Evolutionary conservation across 2,888 invertebrate species (phyloP), one percentile per base, ranked within the genome.

Genomic region (Portevinia maculata): DNA sequence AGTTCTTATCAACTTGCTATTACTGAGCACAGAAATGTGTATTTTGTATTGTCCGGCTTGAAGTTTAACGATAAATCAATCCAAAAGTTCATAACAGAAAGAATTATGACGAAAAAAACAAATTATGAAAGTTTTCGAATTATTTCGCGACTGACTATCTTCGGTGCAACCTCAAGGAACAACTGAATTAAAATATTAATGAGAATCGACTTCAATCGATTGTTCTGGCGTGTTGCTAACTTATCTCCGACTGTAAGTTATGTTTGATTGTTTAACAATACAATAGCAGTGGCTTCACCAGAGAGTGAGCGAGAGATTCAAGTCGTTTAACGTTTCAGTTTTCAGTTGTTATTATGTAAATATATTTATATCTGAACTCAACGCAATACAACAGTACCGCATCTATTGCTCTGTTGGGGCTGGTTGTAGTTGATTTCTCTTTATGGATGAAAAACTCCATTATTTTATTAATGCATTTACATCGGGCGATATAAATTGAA

Each of bases 1-100:
- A 13, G 37, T 59, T 7, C 44, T 59, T 59, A 59, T 59, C 59
- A 59, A 4, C 9, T 44, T 44, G 59, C 19, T 59, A 59, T 59
- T 41, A 59, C 39, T 41, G 13, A 2, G 3, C n/a, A n/a, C 1
- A 21, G 21, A 4, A 17, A 1, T 30, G 8, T 50, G 1, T 30
- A 8, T 28, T 7, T 3, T 6, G 6, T 13, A 7, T 15, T 50
- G n/a, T 28, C 1, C 28, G 7, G 13, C 17, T 24, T 17, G 9
- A 17, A 30, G 1, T 13, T 1, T 8, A 15, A 17, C 5, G 0
- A 3, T 52, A 1, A 30, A 11, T 13, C 9, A 17, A 32, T 17
- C 30, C 8, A 17, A 6, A 32, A 6, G 5, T 46, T 6, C n/a
- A 0, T n/a, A 34, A 34, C n/a, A 34, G n/a, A 34, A n/a, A 34